A percentile compares a stretch with the other conserved stretches of the same genome.
phyloP scores from a whole-genome alignment of 1,140 invertebrate genomes.

The Neodiprion fabricii region DNA sequence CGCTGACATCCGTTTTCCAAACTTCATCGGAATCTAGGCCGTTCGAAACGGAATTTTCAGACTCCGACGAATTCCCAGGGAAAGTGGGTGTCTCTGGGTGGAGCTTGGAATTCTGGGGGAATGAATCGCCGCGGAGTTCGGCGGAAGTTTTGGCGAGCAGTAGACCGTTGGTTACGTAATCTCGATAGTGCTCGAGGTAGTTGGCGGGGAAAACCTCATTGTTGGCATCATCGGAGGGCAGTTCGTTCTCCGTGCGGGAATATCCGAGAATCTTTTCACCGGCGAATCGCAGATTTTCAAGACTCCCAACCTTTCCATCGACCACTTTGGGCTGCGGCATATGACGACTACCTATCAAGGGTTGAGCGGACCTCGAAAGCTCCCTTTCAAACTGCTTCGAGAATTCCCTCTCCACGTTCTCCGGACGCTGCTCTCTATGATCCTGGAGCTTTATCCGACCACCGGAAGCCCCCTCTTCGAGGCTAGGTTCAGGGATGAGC shows the following conservation, averaged over 20 bases:
- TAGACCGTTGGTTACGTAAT: slow-evolving; percentile 45
- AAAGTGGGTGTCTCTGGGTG: background rate
- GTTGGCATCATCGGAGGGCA: slow-evolving; percentile 49
- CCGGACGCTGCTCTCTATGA: background rate
- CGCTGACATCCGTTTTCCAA: slow-evolving; percentile 15
- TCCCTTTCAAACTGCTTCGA: slow-evolving; percentile 47
- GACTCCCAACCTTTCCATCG: background rate
- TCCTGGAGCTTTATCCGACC: background rate
- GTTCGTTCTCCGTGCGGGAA: slow-evolving; percentile 45
- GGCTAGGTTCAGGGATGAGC: no score
- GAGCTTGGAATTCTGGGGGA: background rate
- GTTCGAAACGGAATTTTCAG: no score
- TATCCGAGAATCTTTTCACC: slow-evolving; percentile 52
- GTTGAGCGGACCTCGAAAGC: slow-evolving; percentile 33
- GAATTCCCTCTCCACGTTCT: slow-evolving; percentile 44
- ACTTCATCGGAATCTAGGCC: background rate
- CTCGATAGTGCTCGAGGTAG: slow-evolving; percentile 50
- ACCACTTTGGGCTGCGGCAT: background rate
- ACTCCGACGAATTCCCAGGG: slow-evolving; percentile 11
- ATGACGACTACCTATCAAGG: background rate
- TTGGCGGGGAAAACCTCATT: slow-evolving; percentile 48
- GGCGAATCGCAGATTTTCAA: slow-evolving; percentile 33
- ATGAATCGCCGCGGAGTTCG: background rate
- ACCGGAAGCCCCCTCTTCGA: no score
- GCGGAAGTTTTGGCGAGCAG: slow-evolving; percentile 21